These are phyloP conservation scores for Dicaeum eximium DNA, from an alignment of 2,113 vertebrate species.

Conservation along the genomic window DNA sequence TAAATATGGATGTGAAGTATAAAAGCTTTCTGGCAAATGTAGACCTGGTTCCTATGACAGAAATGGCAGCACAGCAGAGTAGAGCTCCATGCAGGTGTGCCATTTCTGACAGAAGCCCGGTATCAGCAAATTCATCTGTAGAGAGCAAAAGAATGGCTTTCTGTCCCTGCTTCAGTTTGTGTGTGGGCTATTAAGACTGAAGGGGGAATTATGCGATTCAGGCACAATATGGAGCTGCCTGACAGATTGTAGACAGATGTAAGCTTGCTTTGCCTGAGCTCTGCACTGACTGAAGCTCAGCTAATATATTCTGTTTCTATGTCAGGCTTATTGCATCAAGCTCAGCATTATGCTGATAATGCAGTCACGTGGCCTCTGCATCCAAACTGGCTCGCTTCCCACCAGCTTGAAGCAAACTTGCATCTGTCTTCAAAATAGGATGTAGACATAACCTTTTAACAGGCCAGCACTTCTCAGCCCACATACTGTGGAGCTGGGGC, in stretches of 20 bases:
- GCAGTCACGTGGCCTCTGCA: background rate
- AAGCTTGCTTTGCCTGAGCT: conserved; percentile 34
- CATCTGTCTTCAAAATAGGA: background rate
- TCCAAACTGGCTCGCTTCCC: background rate
- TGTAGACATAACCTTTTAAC: background rate
- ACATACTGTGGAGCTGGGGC: background rate
- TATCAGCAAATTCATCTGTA: background rate
- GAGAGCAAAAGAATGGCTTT: background rate
- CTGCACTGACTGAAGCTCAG: conserved; percentile 27
- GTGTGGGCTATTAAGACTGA: conserved; percentile 1
- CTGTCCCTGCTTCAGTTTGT: background rate
- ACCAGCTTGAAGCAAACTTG: conserved; percentile 32
- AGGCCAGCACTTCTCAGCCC: background rate
- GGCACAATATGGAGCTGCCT: conserved; percentile 16
- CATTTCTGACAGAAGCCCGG: background rate
- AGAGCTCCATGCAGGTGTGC: background rate
- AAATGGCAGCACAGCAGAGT: background rate
- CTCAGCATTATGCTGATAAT: conserved; percentile 33
- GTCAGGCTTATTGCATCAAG: conserved; percentile 26
- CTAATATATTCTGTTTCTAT: conserved; percentile 32
- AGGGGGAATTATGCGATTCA: background rate
- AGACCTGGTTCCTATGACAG: background rate
- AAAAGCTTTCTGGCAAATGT: background rate
- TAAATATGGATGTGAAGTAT: background rate
- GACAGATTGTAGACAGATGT: conserved; percentile 56